Evolutionary conservation across 2,113 vertebrate species (phyloP).

Genomic region (Zapus hudsonius): DNA sequence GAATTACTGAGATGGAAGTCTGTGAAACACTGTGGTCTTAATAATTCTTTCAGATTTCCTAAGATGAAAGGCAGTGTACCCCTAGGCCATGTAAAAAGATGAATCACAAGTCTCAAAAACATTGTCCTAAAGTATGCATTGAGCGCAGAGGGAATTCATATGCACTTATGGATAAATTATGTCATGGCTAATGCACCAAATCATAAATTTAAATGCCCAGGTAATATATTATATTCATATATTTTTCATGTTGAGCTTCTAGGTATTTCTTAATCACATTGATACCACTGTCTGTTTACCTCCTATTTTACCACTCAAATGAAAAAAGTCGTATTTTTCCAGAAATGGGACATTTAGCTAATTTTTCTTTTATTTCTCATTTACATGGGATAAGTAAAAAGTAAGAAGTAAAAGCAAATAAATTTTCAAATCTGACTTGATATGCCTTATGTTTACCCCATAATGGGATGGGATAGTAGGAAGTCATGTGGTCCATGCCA

Average conservation of each 20-base stretch:
- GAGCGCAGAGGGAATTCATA: constrained; percentile 36
- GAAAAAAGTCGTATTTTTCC: not conserved
- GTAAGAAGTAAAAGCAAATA: not conserved
- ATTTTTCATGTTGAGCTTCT: constrained; percentile 59
- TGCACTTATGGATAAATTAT: constrained; percentile 45
- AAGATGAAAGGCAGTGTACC: constrained; percentile 57
- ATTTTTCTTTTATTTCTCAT: constrained; percentile 8
- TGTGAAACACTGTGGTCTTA: constrained; percentile 48
- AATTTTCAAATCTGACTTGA: not conserved
- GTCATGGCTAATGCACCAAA: constrained; percentile 39
- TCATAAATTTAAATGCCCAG: constrained; percentile 65
- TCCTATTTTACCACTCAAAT: not conserved
- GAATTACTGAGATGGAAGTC: constrained; percentile 29
- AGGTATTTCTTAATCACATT: constrained; percentile 62
- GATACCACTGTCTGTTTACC: not conserved
- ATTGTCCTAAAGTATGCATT: constrained; percentile 48
- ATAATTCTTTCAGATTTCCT: constrained; percentile 66
- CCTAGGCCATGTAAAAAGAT: constrained; percentile 50
- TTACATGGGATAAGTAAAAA: not conserved
- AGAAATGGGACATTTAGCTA: constrained; percentile 18
- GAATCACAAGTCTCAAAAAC: constrained; percentile 65
- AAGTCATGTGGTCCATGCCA: not conserved
- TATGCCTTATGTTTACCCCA: constrained; percentile 7
- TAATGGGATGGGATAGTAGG: not conserved
- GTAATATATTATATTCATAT: constrained; percentile 61